Percentiles rank a stretch among this genome's conserved stretches.
Conservation (phyloP, 2,797 vertebrate species). For the Brachymystax lenok region DNA sequence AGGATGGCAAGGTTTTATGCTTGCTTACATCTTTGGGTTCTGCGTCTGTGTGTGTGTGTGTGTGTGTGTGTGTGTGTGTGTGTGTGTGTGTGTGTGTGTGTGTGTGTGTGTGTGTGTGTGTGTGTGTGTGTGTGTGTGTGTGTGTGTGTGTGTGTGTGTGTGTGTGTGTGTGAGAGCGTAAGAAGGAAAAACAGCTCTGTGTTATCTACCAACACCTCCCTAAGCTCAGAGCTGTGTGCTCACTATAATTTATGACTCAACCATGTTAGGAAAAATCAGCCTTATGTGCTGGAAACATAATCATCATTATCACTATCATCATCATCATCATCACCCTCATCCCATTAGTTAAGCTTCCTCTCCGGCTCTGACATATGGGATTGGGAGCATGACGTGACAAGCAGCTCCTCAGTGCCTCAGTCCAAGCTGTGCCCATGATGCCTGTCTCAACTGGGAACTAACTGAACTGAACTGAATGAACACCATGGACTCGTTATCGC, state of each 20-base stretch:
- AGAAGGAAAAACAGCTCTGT: background rate
- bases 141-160: background rate
- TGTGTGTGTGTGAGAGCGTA: background rate
- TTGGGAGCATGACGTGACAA: background rate
- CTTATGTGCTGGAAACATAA: background rate
- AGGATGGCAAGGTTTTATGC: background rate
- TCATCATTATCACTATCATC: slow-evolving; percentile 22
- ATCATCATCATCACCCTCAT: slow-evolving; percentile 15
- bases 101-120: background rate
- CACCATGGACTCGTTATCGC: slow-evolving; percentile 31
- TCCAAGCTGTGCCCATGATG: slow-evolving; percentile 9
- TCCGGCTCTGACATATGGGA: slow-evolving; percentile 23
- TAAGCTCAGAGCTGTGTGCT: background rate
- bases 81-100: background rate
- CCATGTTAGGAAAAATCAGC: background rate
- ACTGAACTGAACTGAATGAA: background rate
- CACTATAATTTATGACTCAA: background rate
- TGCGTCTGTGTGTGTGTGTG: too few relatives aligned
- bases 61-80: background rate
- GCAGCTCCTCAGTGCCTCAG: background rate
- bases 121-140: too few relatives aligned
- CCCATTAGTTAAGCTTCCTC: slow-evolving; percentile 22
- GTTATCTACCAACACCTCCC: background rate
- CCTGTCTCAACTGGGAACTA: background rate
- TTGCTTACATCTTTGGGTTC: background rate